Evolutionary conservation across 2,888 invertebrate genomes (phyloP).

Genomic region (Polymixis flavicincta): DNA sequence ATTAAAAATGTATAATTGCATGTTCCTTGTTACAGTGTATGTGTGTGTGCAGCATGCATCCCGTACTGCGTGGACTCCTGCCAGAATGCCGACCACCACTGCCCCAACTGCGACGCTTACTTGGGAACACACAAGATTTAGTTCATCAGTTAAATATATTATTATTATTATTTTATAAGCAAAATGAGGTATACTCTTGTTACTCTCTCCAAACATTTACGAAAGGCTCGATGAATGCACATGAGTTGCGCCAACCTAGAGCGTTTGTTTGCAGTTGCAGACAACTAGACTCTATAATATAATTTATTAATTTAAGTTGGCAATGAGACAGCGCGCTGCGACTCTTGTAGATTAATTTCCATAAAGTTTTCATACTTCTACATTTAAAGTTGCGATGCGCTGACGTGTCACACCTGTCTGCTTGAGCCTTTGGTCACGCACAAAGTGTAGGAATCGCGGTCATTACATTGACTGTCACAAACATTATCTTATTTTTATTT

Average conservation of each 20-base stretch:
- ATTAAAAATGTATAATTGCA: not conserved
- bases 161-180: not conserved
- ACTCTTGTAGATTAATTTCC: no score
- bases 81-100: constrained; percentile 89
- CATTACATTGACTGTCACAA: not conserved
- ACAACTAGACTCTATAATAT: not conserved
- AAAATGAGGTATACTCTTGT: no score
- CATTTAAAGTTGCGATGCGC: no score
- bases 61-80: constrained; percentile 90
- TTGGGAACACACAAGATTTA: constrained; percentile 87
- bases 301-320: not conserved
- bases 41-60: constrained; percentile 80
- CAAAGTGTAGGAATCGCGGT: no score
- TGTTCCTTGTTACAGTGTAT: constrained; percentile 23
- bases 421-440: no score
- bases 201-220: no score
- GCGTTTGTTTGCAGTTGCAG: not conserved
- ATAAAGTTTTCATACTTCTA: no score
- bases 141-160: no score
- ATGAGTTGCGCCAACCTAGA: not conserved
- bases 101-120: constrained; percentile 89
- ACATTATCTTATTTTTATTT: not conserved
- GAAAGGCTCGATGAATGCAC: not conserved
- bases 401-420: no score
- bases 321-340: no score